A percentile compares a stretch with the other conserved stretches of the same genome.
phyloP scores from a whole-genome alignment of 2,113 vertebrate species.

The Chauna torquata region DNA sequence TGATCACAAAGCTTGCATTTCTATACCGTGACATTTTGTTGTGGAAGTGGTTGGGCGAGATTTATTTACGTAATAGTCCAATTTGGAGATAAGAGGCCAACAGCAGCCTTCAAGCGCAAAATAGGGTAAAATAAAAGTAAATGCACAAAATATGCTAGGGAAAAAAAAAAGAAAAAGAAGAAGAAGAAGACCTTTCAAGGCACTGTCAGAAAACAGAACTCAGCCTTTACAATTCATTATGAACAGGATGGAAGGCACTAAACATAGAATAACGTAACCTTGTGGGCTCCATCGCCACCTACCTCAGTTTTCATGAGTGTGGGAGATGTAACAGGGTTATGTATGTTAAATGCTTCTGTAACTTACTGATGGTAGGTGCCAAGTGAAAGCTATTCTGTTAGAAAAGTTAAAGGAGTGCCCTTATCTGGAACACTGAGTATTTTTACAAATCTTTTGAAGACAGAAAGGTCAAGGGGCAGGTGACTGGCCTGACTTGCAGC shows the following conservation, averaged over 20 bases:
- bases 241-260: not conserved
- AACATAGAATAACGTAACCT: not conserved
- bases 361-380: not conserved
- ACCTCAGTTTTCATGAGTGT: not conserved
- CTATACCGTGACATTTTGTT: too few species aligned
- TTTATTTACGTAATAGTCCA: not conserved
- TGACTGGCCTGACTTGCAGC: not conserved
- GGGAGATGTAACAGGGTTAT: not conserved
- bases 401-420: not conserved
- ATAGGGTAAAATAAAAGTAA: not conserved
- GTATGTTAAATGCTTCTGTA: too few species aligned
- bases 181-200: not conserved
- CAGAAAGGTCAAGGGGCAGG: not conserved
- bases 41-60: not conserved
- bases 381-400: not conserved
- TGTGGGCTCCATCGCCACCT: not conserved
- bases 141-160: not conserved
- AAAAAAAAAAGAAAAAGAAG: not conserved
- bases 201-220: not conserved
- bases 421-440: not conserved
- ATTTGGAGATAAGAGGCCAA: not conserved
- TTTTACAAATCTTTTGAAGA: too few species aligned
- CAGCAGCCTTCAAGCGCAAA: not conserved
- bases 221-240: not conserved
- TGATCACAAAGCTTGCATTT: not conserved